Conservation (phyloP, 2,888 invertebrate genomes). For the Lepidocyrtinus sp. region DNA sequence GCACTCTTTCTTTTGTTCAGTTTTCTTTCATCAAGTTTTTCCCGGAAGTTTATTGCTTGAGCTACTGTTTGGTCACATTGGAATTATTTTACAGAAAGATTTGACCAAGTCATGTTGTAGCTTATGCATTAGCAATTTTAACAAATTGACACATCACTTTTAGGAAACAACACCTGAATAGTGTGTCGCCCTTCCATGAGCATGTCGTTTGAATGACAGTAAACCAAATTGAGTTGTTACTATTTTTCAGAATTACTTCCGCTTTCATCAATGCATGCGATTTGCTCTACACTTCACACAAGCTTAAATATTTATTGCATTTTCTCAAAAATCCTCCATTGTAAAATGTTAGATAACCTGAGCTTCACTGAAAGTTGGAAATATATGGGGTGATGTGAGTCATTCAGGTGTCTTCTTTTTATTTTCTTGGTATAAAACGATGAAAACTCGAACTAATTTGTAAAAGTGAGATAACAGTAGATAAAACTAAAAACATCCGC, state of each 20-base stretch:
- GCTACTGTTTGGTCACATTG: neutral
- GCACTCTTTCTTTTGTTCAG: constrained; percentile 6
- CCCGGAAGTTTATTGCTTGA: constrained; percentile 10
- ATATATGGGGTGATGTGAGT: too few relatives aligned
- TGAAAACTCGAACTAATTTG: neutral
- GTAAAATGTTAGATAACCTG: too few relatives aligned
- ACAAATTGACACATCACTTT: neutral
- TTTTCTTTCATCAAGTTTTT: neutral
- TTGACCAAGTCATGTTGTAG: neutral
- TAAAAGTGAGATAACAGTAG: constrained; percentile 6
- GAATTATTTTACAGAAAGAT: neutral
- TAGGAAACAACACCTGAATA: neutral
- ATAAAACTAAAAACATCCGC: neutral
- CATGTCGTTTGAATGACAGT: neutral
- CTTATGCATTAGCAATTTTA: neutral
- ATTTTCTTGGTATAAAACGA: neutral
- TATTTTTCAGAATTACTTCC: neutral
- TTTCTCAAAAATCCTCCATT: neutral
- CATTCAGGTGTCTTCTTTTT: too few relatives aligned
- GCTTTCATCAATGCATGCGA: neutral
- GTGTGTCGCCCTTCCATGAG: neutral
- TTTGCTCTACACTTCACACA: neutral
- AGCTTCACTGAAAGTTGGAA: too few relatives aligned
- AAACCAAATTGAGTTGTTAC: neutral
- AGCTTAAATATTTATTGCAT: neutral